phyloP scores from a whole-genome alignment of 2,888 invertebrate genomes.

The Drosophila peninsularis region DNA sequence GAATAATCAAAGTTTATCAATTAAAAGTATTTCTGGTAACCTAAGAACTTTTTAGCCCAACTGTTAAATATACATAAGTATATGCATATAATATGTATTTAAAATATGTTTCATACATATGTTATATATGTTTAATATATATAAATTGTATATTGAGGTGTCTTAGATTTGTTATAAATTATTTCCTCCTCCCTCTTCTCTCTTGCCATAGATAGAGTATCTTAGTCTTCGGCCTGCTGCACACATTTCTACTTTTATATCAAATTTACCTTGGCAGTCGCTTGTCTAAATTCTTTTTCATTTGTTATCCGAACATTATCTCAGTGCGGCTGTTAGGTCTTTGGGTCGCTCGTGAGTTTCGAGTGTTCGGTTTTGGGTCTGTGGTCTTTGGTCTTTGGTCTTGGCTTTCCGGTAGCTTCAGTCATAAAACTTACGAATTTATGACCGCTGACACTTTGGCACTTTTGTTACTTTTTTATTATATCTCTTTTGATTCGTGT shows the following conservation, averaged over 20 bases:
- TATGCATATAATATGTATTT: no score
- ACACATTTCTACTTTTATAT: conserved; percentile 25
- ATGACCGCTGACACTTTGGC: conserved; percentile 60
- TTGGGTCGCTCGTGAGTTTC: conserved; percentile 25
- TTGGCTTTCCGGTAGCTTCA: conserved; percentile 73
- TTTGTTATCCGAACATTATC: conserved; percentile 69
- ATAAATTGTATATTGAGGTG: no score
- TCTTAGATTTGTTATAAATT: background rate
- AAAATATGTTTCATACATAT: no score
- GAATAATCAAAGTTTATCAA: no score
- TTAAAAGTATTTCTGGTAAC: no score
- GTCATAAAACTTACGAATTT: conserved; percentile 72
- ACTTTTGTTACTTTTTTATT: conserved; percentile 35
- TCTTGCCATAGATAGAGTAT: conserved; percentile 11
- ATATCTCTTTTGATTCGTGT: conserved; percentile 36
- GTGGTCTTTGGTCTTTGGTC: conserved; percentile 32
- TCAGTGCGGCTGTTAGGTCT: conserved; percentile 13
- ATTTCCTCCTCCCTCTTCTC: background rate
- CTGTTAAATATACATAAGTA: no score
- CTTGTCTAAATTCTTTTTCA: conserved; percentile 75
- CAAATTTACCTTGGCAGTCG: conserved; percentile 55
- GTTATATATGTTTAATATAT: no score
- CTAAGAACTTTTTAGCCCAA: no score
- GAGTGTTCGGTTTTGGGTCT: conserved; percentile 18
- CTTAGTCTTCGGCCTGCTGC: conserved; percentile 1